Percentiles rank a stretch among this genome's conserved stretches.
phyloP scores from a whole-genome alignment of 2,888 invertebrate species.

The Eretmocerus hayati region DNA sequence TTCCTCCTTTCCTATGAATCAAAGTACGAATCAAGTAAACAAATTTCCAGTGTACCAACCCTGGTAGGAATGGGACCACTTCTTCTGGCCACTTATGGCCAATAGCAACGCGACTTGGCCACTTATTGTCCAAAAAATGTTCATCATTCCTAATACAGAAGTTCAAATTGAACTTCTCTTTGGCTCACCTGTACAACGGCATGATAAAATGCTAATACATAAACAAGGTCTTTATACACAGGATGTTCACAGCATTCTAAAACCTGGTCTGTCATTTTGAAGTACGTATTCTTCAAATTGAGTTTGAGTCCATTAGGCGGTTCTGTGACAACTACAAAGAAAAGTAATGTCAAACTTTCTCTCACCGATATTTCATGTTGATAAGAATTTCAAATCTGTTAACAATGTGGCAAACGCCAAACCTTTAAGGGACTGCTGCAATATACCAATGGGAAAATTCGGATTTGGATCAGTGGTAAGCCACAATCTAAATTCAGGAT shows the following conservation, averaged over 20 bases:
- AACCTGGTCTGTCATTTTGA: constrained; percentile 70
- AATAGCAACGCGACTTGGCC: too few species aligned
- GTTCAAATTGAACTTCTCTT: not conserved
- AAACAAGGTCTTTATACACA: constrained; percentile 74
- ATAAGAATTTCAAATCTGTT: constrained; percentile 3
- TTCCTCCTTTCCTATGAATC: constrained; percentile 70
- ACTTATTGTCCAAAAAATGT: too few species aligned
- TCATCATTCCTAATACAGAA: not conserved
- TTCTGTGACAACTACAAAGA: constrained; percentile 80
- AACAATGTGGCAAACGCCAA: constrained; percentile 3
- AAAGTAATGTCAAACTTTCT: too few species aligned
- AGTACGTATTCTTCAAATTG: constrained; percentile 81
- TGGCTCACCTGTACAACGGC: constrained; percentile 79
- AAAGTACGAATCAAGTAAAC: not conserved
- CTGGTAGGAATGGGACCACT: too few species aligned
- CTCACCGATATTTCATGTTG: too few species aligned
- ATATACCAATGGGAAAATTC: constrained; percentile 81
- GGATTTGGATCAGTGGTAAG: constrained; percentile 84
- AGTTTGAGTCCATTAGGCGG: constrained; percentile 86
- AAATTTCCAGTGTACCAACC: too few species aligned
- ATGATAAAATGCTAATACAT: constrained; percentile 87
- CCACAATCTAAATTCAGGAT: constrained; percentile 89
- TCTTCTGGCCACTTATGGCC: too few species aligned
- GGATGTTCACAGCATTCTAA: constrained; percentile 68
- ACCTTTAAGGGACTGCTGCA: constrained; percentile 80